These are phyloP conservation scores for Gnathochromis pfefferi DNA, from an alignment of 2,113 vertebrate genomes.

Conservation along the genomic window DNA sequence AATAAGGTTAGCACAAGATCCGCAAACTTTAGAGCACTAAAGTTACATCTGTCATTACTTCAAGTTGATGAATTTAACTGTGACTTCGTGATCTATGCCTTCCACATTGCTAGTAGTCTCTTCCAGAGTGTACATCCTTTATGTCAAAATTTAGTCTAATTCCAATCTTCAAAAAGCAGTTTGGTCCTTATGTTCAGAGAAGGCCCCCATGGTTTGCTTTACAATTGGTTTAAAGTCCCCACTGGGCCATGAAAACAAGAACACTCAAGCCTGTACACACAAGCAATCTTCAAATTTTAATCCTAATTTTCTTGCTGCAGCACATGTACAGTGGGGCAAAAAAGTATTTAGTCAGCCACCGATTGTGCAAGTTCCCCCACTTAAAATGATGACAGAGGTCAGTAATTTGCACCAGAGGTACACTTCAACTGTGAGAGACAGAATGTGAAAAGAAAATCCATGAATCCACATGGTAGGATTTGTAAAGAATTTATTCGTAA, in stretches of 20 bases:
- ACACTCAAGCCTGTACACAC: not conserved
- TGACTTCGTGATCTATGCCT: not conserved
- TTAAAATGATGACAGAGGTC: too few species aligned
- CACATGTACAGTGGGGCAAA: too few species aligned
- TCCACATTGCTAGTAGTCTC: not conserved
- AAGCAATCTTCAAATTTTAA: not conserved
- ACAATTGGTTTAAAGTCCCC: not conserved
- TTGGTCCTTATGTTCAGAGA: not conserved
- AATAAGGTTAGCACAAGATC: not conserved
- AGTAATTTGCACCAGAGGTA: too few species aligned
- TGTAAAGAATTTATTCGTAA: too few species aligned
- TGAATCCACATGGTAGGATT: too few species aligned
- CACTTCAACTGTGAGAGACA: too few species aligned
- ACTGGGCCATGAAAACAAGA: not conserved
- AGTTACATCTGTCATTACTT: accelerated
- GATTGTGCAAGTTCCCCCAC: too few species aligned
- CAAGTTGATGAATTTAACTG: not conserved
- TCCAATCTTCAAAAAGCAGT: not conserved
- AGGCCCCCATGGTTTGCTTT: not conserved
- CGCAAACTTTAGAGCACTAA: not conserved
- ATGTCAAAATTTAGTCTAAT: not conserved
- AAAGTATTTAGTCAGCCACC: too few species aligned
- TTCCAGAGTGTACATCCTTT: not conserved
- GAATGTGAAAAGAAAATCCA: too few species aligned
- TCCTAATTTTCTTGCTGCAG: not conserved